Evolutionary conservation across 2,888 invertebrate genomes (phyloP).

Genomic region (Troides oblongomaculatus): DNA sequence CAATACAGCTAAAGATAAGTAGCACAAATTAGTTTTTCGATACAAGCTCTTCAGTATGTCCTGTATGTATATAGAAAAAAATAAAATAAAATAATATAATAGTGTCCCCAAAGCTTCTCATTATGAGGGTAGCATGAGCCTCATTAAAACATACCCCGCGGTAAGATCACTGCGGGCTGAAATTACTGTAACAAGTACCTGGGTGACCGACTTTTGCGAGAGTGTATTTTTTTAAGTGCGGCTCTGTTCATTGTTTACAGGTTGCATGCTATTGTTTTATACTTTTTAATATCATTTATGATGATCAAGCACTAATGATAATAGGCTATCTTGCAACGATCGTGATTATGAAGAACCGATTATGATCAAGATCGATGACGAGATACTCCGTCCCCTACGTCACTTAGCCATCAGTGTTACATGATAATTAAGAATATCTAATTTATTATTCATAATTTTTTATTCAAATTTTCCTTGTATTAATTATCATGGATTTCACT

Average conservation of each 20-base stretch:
- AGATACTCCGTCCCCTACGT: no score
- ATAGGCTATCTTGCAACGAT: not conserved
- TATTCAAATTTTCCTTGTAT: no score
- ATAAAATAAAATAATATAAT: conserved; percentile 12
- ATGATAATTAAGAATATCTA: no score
- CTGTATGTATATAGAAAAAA: not conserved
- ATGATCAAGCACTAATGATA: not conserved
- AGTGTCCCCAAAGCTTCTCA: conserved; percentile 9
- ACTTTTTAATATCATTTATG: not conserved
- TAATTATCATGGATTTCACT: no score
- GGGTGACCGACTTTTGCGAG: conserved; percentile 26
- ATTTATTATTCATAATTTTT: no score
- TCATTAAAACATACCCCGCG: conserved; percentile 28
- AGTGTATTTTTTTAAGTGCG: not conserved
- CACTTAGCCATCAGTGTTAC: no score
- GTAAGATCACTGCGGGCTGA: conserved; percentile 12
- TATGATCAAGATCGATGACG: not conserved
- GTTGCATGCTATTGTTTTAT: conserved; percentile 10
- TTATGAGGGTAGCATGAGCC: conserved; percentile 17
- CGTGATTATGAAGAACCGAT: not conserved
- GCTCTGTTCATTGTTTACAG: conserved; percentile 15
- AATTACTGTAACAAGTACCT: conserved; percentile 23
- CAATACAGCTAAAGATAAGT: not conserved
- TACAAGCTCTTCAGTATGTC: not conserved
- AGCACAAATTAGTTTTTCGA: not conserved